Conservation (phyloP, 2,888 invertebrate genomes). For the Nomada lathburiana region DNA sequence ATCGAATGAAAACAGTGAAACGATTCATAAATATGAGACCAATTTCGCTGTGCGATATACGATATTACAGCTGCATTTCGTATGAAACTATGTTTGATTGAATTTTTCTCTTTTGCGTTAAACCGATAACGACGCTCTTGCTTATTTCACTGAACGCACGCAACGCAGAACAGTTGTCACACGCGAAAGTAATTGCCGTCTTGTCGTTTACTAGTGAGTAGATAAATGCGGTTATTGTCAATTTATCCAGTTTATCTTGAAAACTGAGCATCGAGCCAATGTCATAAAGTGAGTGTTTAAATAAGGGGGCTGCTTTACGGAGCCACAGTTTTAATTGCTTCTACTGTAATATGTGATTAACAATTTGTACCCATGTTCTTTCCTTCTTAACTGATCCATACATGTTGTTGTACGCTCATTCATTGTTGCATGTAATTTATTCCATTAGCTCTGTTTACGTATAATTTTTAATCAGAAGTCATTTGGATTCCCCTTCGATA, state of each 20-base stretch:
- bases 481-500: no score
- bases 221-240: constrained; percentile 52
- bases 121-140: constrained; percentile 13
- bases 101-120: constrained; percentile 12
- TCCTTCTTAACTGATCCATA: no score
- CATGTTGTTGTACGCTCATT: not conserved
- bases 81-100: not conserved
- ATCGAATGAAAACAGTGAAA: not conserved
- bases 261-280: not conserved
- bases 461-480: not conserved
- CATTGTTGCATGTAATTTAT: not conserved
- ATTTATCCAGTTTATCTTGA: constrained; percentile 44
- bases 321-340: constrained; percentile 4
- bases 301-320: not conserved
- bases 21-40: not conserved
- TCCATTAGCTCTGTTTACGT: not conserved
- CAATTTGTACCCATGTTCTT: not conserved
- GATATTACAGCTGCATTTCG: not conserved
- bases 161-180: constrained; percentile 17
- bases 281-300: not conserved
- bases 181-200: constrained; percentile 70
- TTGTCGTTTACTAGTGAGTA: constrained; percentile 23
- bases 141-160: not conserved
- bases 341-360: not conserved
- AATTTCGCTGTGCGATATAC: not conserved